Evolutionary conservation across 2,888 invertebrate genomes (phyloP).

Genomic region (Ophion slaviceki): DNA sequence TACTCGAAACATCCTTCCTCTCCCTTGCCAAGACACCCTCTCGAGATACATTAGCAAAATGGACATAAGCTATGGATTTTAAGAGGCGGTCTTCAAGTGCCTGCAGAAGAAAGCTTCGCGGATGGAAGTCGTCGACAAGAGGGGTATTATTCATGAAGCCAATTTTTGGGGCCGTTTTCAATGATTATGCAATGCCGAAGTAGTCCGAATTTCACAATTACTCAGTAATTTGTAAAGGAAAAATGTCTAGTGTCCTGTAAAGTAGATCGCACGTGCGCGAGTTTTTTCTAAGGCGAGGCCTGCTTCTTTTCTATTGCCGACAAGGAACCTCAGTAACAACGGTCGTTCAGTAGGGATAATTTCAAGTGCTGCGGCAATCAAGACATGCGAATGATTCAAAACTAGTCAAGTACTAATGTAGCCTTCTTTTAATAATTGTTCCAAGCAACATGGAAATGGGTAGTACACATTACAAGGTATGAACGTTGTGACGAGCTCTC

Average conservation of each 20-base stretch:
- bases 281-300: not conserved
- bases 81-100: too few species aligned
- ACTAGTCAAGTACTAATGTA: not conserved
- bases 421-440: not conserved
- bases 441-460: not conserved
- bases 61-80: too few species aligned
- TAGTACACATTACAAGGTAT: not conserved
- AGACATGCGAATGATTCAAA: not conserved
- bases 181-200: not conserved
- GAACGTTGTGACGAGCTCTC: not conserved
- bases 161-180: not conserved
- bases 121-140: too few species aligned
- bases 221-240: not conserved
- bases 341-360: not conserved
- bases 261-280: not conserved
- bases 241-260: not conserved
- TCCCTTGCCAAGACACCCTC: too few species aligned
- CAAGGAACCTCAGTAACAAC: not conserved
- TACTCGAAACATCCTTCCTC: too few species aligned
- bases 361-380: not conserved
- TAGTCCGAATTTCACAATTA: not conserved
- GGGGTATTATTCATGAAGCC: not conserved
- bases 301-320: not conserved
- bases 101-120: too few species aligned
- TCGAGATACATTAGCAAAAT: too few species aligned